Evolutionary conservation across 2,113 vertebrate species (phyloP).

Genomic region (Tringa solitaria): DNA sequence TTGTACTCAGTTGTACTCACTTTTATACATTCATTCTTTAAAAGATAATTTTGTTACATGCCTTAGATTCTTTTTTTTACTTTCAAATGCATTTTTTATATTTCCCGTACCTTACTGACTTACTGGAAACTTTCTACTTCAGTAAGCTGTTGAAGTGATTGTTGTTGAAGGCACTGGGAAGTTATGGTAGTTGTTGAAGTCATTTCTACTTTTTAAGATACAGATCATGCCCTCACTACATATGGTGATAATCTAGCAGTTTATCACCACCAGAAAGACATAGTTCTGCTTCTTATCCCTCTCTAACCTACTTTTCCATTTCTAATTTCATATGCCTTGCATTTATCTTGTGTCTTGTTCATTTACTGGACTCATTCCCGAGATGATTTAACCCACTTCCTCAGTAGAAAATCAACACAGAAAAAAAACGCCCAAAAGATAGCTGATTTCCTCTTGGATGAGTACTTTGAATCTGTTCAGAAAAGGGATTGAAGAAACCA

Average conservation of each 20-base stretch:
- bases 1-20: neutral
- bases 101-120: neutral
- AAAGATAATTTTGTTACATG: neutral
- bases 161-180: neutral
- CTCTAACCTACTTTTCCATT: neutral
- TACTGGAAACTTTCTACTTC: neutral
- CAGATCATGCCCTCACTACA: neutral
- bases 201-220: neutral
- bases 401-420: neutral
- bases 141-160: neutral
- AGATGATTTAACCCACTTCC: neutral
- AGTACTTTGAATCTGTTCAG: neutral
- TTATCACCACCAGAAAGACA: neutral
- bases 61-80: neutral
- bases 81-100: neutral
- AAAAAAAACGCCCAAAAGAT: neutral
- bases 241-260: neutral
- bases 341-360: neutral
- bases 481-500: neutral
- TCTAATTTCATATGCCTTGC: neutral
- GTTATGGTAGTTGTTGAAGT: neutral
- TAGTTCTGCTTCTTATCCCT: neutral
- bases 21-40: neutral
- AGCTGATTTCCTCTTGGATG: neutral
- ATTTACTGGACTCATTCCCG: neutral